Evolutionary conservation across 2,888 invertebrate species (phyloP).

Genomic region (Lasiommata megera): DNA sequence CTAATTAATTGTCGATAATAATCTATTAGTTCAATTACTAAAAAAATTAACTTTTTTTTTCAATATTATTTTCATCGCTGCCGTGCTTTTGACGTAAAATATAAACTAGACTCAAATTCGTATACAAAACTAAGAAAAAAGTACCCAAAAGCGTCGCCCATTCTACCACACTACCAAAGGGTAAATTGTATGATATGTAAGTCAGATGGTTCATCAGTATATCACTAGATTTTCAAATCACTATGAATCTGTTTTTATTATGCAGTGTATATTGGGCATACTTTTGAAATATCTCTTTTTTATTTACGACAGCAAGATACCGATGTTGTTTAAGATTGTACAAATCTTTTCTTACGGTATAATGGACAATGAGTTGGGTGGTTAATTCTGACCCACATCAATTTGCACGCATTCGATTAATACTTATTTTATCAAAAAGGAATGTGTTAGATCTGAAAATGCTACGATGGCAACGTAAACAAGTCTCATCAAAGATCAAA

Average conservation of each 20-base stretch:
- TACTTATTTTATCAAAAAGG: conserved; percentile 39
- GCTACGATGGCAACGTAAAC: conserved; percentile 29
- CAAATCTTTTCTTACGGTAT: not conserved
- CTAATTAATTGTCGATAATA: too few species aligned
- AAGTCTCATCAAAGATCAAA: conserved; percentile 19
- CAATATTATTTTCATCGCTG: not conserved
- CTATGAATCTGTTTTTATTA: not conserved
- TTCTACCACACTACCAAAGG: not conserved
- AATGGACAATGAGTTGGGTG: conserved; percentile 31
- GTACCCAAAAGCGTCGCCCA: not conserved
- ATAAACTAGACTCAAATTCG: not conserved
- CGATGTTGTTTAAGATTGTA: not conserved
- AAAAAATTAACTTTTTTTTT: too few species aligned
- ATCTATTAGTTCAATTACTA: too few species aligned
- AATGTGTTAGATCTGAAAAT: conserved; percentile 49
- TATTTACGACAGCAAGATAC: not conserved
- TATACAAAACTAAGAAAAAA: not conserved
- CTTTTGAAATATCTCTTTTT: not conserved
- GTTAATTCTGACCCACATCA: conserved; percentile 19
- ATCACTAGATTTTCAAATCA: too few species aligned
- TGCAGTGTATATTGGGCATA: not conserved
- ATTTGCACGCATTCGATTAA: conserved; percentile 18
- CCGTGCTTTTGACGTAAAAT: not conserved
- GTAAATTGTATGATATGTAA: not conserved
- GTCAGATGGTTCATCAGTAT: not conserved